Conservation (phyloP, 2,113 vertebrate genomes). For the Nothocercus julius region DNA sequence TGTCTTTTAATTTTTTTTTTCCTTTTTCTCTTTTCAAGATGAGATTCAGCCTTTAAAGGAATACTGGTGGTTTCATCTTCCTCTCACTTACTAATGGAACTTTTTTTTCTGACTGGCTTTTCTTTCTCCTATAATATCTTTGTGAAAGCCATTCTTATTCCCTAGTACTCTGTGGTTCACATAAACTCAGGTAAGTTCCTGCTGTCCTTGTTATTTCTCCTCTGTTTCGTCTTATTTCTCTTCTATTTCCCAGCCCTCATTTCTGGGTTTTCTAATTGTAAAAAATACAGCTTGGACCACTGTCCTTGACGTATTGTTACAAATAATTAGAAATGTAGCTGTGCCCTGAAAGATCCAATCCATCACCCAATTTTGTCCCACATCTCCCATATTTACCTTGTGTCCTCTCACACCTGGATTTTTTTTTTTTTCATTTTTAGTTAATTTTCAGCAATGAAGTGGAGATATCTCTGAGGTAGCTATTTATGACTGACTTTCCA, state of each 20-base stretch:
- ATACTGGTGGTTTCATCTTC: neutral
- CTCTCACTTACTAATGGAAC: neutral
- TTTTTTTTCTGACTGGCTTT: neutral
- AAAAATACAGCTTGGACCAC: rapidly evolving
- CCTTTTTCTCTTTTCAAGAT: neutral
- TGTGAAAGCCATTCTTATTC: neutral
- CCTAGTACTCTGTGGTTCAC: neutral
- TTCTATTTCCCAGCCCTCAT: neutral
- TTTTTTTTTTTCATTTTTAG: neutral
- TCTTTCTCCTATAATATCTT: neutral
- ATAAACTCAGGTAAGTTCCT: slow-evolving; percentile 11
- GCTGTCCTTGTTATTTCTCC: neutral
- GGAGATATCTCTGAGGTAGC: neutral
- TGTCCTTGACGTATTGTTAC: slow-evolving; percentile 1
- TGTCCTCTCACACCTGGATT: neutral
- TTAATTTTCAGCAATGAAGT: neutral
- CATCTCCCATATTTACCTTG: neutral
- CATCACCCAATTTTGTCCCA: neutral
- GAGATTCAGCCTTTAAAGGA: neutral
- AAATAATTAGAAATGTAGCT: slow-evolving; percentile 11
- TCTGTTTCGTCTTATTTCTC: neutral
- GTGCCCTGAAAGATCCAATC: neutral
- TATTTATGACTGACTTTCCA: neutral
- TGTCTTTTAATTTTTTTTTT: neutral
- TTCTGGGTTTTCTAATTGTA: neutral